Base-by-base conservation (phyloP, 1,140 invertebrate genomes). In the Penaeus indicus region DNA sequence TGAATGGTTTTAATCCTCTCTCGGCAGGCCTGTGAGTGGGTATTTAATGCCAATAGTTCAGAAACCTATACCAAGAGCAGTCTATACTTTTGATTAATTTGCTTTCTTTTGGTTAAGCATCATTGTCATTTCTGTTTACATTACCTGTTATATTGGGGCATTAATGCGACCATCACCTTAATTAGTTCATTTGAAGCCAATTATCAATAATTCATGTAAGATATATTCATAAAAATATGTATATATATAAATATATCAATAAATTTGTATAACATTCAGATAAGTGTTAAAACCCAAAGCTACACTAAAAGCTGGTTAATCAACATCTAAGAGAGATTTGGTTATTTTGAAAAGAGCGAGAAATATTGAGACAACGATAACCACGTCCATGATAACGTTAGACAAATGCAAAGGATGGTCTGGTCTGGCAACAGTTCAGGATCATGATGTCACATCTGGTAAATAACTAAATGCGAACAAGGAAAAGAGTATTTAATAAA, bases 1-100 rank as follows among this genome's bases (percentile, higher is more conserved):
- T 97, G 96, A 92, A 97, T 95, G 91, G 95, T 95, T 93, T 96
- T 96, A 91, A 97, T 95, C 93, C 95, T 95, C 93, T 98, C 97
- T 92, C 95, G 95, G 94, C 95, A 97, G 92, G 95, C 95, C 97
- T 97, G 94, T 90, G 90, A 91, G 87, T 88, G 87, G 82, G 91
- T 80, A 90, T 84, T 83, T 83, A 85, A 61, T 84, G 78, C 81
- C 84, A 86, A 90, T 84, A 64, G 21, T 90, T 90, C 79, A 84
- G 86, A 87, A 85, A 89, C 86, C 84, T 83, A 90, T 22, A 89
- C 42, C 69, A 79, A 87, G 27, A 90, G 77, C 85, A 83, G 83
- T 67, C 75, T 42, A 42, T 85, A 84, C 22, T 67, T 42, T 47
- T 27, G 7, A 54, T 54, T 54, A 54, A 11, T 54, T 54, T 54